Base-by-base conservation (phyloP, 2,797 vertebrate genomes). In the Harpagifer antarcticus region DNA sequence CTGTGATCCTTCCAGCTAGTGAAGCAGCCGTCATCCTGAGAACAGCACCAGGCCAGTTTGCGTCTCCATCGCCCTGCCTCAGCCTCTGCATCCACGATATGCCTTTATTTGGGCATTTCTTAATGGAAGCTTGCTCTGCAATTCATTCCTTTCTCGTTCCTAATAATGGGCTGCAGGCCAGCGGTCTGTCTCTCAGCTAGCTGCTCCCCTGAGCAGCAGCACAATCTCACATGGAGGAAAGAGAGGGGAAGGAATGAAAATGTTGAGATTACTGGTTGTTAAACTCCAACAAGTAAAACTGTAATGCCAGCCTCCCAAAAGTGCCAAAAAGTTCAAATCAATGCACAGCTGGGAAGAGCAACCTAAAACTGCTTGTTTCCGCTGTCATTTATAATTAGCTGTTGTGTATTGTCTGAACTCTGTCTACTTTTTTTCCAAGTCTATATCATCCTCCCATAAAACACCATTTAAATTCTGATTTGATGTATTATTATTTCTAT, bases 31-130 rank as follows among this genome's bases (percentile, higher is more conserved):
- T 80, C 68, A 57, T 72, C 72, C 59, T 65, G 68, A 86, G 82
- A 85, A 66, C 55, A 54, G 81, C 61, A 80, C 5, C 70, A 82
- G 74, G 57, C 65, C 75, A 89, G 90, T 93, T 92, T 91, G 84
- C 84, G 84, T 92, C 87, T 88, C 71, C 72, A 75, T 85, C 69
- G 56, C 83, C 47, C 81, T 61, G 83, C 74, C 78, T 90, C 86
- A 76, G 87, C 70, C 83, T 89, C 82, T 79, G 82, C 71, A 86
- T 91, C 86, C 87, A 85, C 54, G 48, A 95, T 93, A 94, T 96
- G 94, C 79, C 95, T 92, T 94, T 96, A 96, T 96, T 94, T 95
- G 95, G 95, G 93, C 84, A 95, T 94, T 92, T 95, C 86, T 93
- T 86, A 89, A 89, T 90, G 92, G 84, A 86, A 77, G 74, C 90